Evolutionary conservation across 2,797 vertebrate genomes (phyloP).

Genomic region (Malacoraja senta): DNA sequence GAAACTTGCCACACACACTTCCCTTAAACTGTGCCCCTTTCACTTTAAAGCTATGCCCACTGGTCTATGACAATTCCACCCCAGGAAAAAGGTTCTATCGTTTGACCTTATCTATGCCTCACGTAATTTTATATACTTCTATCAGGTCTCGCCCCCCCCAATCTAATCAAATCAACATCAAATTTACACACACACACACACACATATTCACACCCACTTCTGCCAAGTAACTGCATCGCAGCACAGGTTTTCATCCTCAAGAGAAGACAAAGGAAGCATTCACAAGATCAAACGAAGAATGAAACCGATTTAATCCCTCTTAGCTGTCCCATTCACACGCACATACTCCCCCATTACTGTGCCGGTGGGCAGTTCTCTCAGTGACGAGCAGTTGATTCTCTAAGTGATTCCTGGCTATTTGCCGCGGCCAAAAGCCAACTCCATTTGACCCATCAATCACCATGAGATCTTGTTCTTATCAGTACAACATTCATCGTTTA

Average conservation of each 20-base stretch:
- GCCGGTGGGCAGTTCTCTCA: too few relatives aligned
- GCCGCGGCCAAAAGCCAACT: not conserved
- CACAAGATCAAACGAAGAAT: not conserved
- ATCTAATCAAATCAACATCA: too few relatives aligned
- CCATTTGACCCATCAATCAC: not conserved
- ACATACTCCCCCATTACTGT: too few relatives aligned
- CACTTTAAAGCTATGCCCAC: too few relatives aligned
- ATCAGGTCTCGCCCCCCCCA: too few relatives aligned
- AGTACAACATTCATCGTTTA: not conserved
- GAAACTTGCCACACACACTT: too few relatives aligned
- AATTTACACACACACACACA: not conserved
- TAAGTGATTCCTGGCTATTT: not conserved
- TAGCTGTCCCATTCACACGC: not conserved
- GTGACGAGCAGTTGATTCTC: not conserved
- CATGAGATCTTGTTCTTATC: not conserved
- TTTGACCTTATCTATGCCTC: too few relatives aligned
- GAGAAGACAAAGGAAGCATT: not conserved
- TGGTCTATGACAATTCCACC: too few relatives aligned
- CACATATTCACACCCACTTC: not conserved
- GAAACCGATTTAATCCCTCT: not conserved
- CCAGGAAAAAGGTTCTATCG: too few relatives aligned
- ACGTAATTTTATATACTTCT: too few relatives aligned
- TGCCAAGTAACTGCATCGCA: not conserved
- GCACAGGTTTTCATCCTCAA: not conserved
- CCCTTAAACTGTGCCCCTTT: too few relatives aligned